Conservation (phyloP, 2,113 vertebrate species). For the Eurystomus gularis region DNA sequence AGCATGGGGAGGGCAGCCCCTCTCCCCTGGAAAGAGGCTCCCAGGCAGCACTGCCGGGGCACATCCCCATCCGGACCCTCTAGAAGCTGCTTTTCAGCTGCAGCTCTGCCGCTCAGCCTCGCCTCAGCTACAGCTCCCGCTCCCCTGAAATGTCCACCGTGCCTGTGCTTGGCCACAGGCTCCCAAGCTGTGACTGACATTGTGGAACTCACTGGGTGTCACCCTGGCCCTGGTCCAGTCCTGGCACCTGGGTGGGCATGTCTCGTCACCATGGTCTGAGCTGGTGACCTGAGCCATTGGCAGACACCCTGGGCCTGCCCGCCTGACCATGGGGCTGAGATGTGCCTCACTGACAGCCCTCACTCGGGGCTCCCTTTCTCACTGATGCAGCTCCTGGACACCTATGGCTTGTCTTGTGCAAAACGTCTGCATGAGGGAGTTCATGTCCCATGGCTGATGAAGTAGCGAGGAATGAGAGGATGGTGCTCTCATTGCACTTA, state of each 20-base stretch:
- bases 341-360: neutral
- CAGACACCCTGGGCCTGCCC: rapidly evolving
- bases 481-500: neutral
- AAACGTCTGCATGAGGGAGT: neutral
- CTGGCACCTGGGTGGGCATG: rapidly evolving
- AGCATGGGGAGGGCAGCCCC: neutral
- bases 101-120: rapidly evolving
- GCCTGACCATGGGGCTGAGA: neutral
- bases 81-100: neutral
- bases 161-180: neutral
- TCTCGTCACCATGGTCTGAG: neutral
- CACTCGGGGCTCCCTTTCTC: rapidly evolving
- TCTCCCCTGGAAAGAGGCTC: neutral
- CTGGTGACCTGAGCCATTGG: neutral
- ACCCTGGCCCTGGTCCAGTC: neutral
- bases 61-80: neutral
- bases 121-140: neutral
- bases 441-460: neutral
- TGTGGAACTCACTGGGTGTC: rapidly evolving
- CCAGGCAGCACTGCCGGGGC: rapidly evolving
- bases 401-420: neutral
- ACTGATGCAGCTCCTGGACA: neutral
- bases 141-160: rapidly evolving
- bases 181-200: rapidly evolving
- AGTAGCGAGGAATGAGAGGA: neutral